These are phyloP conservation scores for Drosophila sucinea DNA, from an alignment of 1,140 invertebrate species.

Conservation along the genomic window DNA sequence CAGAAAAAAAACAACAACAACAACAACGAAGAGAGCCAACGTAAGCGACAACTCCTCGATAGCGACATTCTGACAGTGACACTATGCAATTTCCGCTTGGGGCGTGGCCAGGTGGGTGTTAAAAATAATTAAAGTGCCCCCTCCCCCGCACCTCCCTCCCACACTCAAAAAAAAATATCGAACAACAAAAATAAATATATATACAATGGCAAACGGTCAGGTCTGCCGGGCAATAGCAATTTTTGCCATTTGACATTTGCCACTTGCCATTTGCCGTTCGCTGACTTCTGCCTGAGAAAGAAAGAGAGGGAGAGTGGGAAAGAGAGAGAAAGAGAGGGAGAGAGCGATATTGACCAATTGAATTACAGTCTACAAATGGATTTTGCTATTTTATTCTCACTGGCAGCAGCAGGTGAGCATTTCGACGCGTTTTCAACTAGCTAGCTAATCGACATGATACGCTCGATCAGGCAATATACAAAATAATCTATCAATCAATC, in stretches of 20 bases:
- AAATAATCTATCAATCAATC: constrained; percentile 14
- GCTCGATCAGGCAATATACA: constrained; percentile 7
- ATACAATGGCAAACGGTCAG: constrained; percentile 44
- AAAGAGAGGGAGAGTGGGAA: background rate
- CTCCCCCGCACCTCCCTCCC: background rate
- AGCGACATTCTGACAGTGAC: constrained; percentile 51
- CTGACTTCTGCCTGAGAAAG: background rate
- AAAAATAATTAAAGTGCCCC: constrained; percentile 72
- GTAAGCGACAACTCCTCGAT: constrained; percentile 9
- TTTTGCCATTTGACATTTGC: constrained; percentile 46
- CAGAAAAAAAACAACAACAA: constrained; percentile 46
- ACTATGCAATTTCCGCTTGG: constrained; percentile 73
- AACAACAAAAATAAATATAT: constrained; percentile 23
- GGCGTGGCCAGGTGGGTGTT: constrained; percentile 71
- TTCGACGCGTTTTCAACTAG: constrained; percentile 2
- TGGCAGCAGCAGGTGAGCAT: background rate
- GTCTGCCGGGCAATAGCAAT: constrained; percentile 18
- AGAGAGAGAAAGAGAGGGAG: background rate
- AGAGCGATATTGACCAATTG: background rate
- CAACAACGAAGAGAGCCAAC: background rate
- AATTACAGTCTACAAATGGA: background rate
- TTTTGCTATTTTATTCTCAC: background rate
- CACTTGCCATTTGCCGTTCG: constrained; percentile 34
- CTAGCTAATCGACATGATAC: constrained; percentile 7
- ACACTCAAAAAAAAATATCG: background rate